These are phyloP conservation scores for Sebastes reedi DNA, from an alignment of 2,797 vertebrate species.

Conservation along the genomic window DNA sequence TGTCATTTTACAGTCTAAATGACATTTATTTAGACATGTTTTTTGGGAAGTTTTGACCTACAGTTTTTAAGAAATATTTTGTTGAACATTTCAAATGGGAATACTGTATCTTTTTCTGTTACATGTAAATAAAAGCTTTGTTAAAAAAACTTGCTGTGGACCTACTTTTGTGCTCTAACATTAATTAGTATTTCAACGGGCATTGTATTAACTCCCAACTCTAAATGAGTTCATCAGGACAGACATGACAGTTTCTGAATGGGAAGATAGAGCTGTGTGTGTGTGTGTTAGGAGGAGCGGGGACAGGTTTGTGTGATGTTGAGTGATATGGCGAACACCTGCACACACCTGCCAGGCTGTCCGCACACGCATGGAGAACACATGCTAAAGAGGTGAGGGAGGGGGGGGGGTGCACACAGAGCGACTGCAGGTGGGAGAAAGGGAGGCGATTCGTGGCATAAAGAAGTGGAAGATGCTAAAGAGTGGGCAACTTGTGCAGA, in stretches of 20 bases:
- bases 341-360: constrained; percentile 79
- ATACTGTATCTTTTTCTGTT: constrained; percentile 39
- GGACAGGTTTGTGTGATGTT: constrained; percentile 64
- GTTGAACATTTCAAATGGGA: constrained; percentile 18
- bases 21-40: neutral
- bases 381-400: constrained; percentile 2
- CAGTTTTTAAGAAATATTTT: constrained; percentile 40
- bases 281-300: constrained; percentile 7
- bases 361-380: constrained; percentile 38
- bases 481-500: neutral
- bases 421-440: constrained; percentile 20
- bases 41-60: constrained; percentile 1
- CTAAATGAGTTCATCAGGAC: constrained; percentile 77
- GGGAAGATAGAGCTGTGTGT: constrained; percentile 46
- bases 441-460: neutral
- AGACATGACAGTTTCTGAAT: constrained; percentile 65
- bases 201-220: constrained; percentile 43
- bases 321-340: constrained; percentile 81
- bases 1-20: constrained; percentile 18
- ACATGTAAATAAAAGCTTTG: constrained; percentile 75
- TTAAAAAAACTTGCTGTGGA: constrained; percentile 25
- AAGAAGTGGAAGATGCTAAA: neutral
- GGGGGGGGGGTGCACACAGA: neutral
- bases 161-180: neutral
- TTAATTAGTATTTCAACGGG: constrained; percentile 52